Evolutionary conservation across 2,113 vertebrate species (phyloP), one percentile per base, ranked within the genome.

Genomic region (Cebus imitator): DNA sequence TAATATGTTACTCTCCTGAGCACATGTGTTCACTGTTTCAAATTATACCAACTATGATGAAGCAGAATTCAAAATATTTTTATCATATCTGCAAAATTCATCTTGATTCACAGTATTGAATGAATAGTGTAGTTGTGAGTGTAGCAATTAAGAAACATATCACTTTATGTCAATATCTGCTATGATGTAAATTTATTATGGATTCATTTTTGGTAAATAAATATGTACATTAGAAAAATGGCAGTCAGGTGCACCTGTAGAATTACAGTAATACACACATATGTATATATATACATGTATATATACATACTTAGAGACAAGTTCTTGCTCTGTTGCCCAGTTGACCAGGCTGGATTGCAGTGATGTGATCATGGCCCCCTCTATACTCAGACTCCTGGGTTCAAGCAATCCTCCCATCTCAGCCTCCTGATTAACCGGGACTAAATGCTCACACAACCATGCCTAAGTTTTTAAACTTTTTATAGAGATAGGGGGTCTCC

Each of bases 21-120:
- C 30, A 61, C 79, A 30, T 43, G 23, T 48, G 45, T 32, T 87
- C 35, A 43, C 21, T 70, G 13, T 30, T 30, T 92, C 45, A 86
- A 78, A 73, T 78, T 87, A 23, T 4, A n/a, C 50, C 70, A 5
- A 5, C 55, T 86, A 72, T 40, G 35, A 92, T 86, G 85, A 96
- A 78, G 45, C 50, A 79, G 64, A 94, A 90, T 79, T 78, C 82
- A 91, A 88, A 87, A 68, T 57, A 9, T 48, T 90, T 86, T 92
- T 92, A 72, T 86, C 66, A 87, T 43, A 81, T n/a, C 48, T 66
- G 84, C 37, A 87, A 50, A 96, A 73, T 96, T 93, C 35, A 68
- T 79, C 64, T 61, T 82, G 81, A 79, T 78, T 90, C 58, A 90
- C 27, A 21, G 61, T 85, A 81, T 61, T 86, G 64, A 91, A 81